Evolutionary conservation across 2,797 vertebrate genomes (phyloP).

Genomic region (Oreortyx pictus): DNA sequence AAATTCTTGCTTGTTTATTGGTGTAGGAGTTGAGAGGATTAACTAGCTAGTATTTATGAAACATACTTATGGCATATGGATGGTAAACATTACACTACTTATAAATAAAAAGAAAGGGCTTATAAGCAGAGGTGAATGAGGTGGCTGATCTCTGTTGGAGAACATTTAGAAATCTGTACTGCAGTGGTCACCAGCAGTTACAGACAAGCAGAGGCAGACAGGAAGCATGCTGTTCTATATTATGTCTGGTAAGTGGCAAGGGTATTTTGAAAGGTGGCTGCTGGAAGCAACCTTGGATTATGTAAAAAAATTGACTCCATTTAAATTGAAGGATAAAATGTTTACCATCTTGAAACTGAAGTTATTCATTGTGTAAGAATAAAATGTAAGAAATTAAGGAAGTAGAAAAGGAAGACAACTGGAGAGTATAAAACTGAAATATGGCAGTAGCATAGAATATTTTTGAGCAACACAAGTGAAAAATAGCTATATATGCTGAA

Average conservation of each 20-base stretch:
- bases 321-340: neutral
- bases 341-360: neutral
- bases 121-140: neutral
- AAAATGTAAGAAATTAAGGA: neutral
- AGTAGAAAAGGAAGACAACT: neutral
- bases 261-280: neutral
- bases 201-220: fast-evolving
- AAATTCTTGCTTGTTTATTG: neutral
- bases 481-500: neutral
- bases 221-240: neutral
- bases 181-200: neutral
- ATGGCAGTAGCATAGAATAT: neutral
- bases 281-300: neutral
- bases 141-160: neutral
- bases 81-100: neutral
- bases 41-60: neutral
- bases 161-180: neutral
- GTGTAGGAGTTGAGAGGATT: neutral
- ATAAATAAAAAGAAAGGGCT: neutral
- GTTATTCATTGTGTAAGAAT: neutral
- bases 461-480: neutral
- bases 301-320: neutral
- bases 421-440: neutral
- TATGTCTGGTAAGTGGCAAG: neutral
- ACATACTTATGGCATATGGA: neutral